Percentiles rank a stretch among this genome's conserved stretches.
Evolutionary conservation across 2,888 invertebrate genomes (phyloP).

Genomic region (Stenchaetothrips biformis): DNA sequence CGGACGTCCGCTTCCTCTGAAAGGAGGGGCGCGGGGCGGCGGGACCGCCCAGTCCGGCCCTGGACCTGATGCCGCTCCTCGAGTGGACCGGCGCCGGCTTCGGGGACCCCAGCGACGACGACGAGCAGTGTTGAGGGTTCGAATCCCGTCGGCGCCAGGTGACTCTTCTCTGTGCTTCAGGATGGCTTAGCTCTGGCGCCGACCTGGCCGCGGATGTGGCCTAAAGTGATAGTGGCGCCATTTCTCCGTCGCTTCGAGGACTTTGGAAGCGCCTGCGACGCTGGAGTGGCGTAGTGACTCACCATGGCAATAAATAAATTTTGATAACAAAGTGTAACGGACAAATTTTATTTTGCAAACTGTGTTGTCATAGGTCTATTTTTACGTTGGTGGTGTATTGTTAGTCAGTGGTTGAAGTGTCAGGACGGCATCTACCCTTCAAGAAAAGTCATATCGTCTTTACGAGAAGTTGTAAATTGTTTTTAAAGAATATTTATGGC

Average conservation of each 20-base stretch:
- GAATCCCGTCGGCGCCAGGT: background rate
- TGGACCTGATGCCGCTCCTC: background rate
- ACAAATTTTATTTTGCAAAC: background rate
- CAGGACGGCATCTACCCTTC: background rate
- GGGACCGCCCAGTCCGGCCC: background rate
- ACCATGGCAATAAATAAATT: too few species aligned
- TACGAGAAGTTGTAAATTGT: background rate
- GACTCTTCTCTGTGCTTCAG: background rate
- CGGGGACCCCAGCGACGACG: background rate
- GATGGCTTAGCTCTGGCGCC: background rate
- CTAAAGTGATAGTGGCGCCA: background rate
- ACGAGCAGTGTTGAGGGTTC: background rate
- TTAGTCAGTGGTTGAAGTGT: too few species aligned
- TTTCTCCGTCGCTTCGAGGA: too few species aligned
- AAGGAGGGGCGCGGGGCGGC: background rate
- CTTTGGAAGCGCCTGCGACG: too few species aligned
- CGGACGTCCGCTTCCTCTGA: slow-evolving; percentile 17
- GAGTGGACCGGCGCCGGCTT: background rate
- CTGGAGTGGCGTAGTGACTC: too few species aligned
- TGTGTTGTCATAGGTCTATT: background rate
- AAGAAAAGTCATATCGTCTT: slow-evolving; percentile 11
- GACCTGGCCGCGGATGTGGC: background rate
- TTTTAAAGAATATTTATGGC: background rate
- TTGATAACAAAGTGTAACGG: background rate
- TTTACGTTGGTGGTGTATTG: background rate